Base-by-base conservation (phyloP, 2,888 invertebrate genomes). In the Erebia palarica region DNA sequence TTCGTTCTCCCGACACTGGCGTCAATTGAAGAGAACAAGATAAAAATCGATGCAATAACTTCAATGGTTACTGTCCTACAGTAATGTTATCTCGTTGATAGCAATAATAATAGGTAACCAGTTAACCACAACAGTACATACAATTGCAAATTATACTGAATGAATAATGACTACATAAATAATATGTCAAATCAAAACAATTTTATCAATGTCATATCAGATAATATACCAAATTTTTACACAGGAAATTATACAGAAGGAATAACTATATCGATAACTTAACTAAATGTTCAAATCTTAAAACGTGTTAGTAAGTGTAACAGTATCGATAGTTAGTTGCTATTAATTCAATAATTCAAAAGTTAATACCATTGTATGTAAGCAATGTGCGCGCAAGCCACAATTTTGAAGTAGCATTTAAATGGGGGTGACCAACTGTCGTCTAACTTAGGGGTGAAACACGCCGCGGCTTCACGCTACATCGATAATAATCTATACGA, bases 381-480 rank as follows among this genome's bases (percentile, higher is more conserved):
- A 82, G 86, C 86, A 86, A 86, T 89, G 89, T 86, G 90, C 88
- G 86, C 89, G 87, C 91, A 90, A 89, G 91, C 91, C 91, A 91
- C 90, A 91, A 90, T 90, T 73, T 87, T 91, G 89, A 92, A 92
- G 91, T 92, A 89, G 87, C 83, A 86, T 92, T 91, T 87, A 89
- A 88, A 91, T 89, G 86, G 91, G 92, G 92, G 92, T 91, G 92
- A 92, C 93, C 93, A 93, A 93, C 93, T 93, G 93, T 91, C 93
- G 90, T 84, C 85, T 84, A 88, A 87, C 82, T 86, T 86, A 84
- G 84, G 92, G 92, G 90, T 86, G 84, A 86, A 84, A 84, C 87
- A 85, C 83, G 86, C 84, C 87, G 86, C 83, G 90, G 88, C 89
- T 92, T 91, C 90, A 88, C 88, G 86, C 87, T 86, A 85, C 84